Percentiles rank a stretch among this genome's conserved stretches.
Conservation (phyloP, 2,113 vertebrate genomes). For the Sterrhoptilus dennistouni region DNA sequence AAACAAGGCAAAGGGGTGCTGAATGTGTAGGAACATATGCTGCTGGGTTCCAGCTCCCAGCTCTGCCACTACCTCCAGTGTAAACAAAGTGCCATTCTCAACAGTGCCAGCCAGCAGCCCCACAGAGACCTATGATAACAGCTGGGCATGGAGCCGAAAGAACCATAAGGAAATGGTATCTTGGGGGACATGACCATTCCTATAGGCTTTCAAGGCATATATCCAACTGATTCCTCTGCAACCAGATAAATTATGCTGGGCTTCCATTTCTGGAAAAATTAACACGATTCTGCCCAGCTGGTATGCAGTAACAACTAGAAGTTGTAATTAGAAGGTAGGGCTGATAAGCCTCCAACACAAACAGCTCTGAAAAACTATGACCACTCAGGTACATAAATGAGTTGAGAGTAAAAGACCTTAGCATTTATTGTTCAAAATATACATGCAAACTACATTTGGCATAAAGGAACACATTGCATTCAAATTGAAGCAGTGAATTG, state of each 20-base stretch:
- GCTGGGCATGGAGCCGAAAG: background rate
- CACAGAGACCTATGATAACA: background rate
- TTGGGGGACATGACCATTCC: background rate
- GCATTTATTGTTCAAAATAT: background rate
- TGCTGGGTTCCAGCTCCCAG: background rate
- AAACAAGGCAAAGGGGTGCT: background rate
- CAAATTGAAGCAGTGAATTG: background rate
- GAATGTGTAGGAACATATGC: background rate
- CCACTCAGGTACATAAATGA: background rate
- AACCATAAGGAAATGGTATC: background rate
- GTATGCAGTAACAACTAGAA: background rate
- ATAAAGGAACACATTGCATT: background rate
- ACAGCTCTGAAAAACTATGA: background rate
- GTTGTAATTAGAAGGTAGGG: background rate
- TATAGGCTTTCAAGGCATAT: background rate
- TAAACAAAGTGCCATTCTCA: background rate
- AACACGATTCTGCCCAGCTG: background rate
- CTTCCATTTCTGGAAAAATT: background rate
- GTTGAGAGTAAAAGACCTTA: background rate
- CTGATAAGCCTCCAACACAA: background rate
- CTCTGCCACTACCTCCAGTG: background rate
- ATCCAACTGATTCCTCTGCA: background rate
- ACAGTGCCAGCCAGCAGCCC: background rate
- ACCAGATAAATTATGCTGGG: background rate
- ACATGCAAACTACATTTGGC: background rate